A percentile compares a stretch with the other conserved stretches of the same genome.
phyloP scores from a whole-genome alignment of 2,888 invertebrate genomes.

The Pristionchus japonicus region DNA sequence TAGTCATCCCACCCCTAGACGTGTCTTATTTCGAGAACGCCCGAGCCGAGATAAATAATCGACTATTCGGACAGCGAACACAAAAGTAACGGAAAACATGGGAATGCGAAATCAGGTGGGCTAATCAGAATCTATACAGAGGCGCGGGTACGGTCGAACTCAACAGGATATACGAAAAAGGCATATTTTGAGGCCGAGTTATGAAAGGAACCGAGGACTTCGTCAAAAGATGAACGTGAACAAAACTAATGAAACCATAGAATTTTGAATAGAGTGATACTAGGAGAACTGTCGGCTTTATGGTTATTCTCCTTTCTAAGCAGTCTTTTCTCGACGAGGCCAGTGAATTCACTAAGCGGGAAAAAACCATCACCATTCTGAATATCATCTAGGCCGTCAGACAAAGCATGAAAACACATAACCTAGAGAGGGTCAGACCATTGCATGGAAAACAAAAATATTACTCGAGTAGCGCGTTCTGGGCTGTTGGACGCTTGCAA shows the following conservation, averaged over 20 bases:
- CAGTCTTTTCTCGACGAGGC: too few relatives aligned
- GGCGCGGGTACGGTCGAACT: not conserved
- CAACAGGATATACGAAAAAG: not conserved
- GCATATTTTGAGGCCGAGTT: not conserved
- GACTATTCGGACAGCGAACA: not conserved
- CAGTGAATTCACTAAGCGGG: too few relatives aligned
- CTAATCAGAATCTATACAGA: not conserved
- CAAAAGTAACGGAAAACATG: not conserved
- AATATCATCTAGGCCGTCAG: too few relatives aligned
- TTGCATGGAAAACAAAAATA: not conserved
- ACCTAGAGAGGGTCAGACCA: not conserved
- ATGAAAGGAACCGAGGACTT: too few relatives aligned
- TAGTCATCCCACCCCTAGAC: not conserved
- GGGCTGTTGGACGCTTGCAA: not conserved
- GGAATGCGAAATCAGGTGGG: not conserved
- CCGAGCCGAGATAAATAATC: not conserved
- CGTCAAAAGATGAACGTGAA: too few relatives aligned
- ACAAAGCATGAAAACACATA: too few relatives aligned
- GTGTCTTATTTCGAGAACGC: not conserved
- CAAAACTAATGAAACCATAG: too few relatives aligned
- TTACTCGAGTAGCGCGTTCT: not conserved
- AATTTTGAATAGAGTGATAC: too few relatives aligned
- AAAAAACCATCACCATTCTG: too few relatives aligned
- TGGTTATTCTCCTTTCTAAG: too few relatives aligned
- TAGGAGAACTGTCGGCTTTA: too few relatives aligned